Evolutionary conservation across 2,888 invertebrate genomes (phyloP).

Genomic region (Agonum fuliginosum): DNA sequence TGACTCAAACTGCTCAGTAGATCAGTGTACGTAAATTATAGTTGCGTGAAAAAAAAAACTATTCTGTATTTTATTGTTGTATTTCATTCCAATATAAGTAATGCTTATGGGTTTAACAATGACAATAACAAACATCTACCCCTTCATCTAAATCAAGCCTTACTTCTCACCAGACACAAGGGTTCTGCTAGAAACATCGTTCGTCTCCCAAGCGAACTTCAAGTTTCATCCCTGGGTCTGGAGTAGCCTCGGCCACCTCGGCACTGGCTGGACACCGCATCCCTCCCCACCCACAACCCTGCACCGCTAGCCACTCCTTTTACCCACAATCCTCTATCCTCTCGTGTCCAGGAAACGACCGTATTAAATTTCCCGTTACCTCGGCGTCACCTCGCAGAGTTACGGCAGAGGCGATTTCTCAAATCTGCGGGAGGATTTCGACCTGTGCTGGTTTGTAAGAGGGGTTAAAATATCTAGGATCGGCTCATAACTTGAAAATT

Average conservation of each 20-base stretch:
- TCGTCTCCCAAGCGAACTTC: constrained; percentile 1
- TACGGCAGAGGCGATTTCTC: constrained; percentile 46
- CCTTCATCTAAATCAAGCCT: neutral
- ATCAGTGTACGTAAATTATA: no score
- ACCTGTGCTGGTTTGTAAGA: no score
- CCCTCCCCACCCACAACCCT: neutral
- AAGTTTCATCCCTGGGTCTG: constrained; percentile 21
- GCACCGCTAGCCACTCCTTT: neutral
- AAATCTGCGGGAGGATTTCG: constrained; percentile 23
- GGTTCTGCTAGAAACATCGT: neutral
- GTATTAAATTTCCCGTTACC: constrained; percentile 55
- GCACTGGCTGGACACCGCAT: neutral
- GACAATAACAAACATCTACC: no score
- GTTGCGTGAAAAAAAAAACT: no score
- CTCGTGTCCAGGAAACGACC: constrained; percentile 51
- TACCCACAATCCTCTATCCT: neutral
- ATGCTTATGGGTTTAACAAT: no score
- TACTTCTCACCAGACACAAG: neutral
- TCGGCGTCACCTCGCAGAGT: constrained; percentile 33
- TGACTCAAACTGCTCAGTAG: no score
- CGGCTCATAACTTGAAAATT: neutral
- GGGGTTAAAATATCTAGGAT: no score
- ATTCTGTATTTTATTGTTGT: no score
- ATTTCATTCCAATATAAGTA: no score
- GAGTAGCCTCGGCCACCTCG: no score